phyloP scores from a whole-genome alignment of 2,113 vertebrate species.

The Lepus timidus region DNA sequence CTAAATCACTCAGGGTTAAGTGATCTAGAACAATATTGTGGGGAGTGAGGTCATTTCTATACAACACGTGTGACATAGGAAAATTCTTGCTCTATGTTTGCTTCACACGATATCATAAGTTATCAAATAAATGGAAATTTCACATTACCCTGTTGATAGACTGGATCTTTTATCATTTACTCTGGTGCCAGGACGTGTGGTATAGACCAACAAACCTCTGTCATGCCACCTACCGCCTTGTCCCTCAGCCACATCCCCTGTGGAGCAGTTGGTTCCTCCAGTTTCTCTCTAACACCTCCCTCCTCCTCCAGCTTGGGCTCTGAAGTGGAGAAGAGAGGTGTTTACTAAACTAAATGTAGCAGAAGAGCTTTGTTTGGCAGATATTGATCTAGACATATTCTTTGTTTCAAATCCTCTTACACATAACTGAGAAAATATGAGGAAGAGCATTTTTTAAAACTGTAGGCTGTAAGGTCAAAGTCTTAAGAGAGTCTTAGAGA shows the following conservation, averaged over 20 bases:
- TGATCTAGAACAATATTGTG: conserved; percentile 36
- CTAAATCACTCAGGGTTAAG: conserved; percentile 7
- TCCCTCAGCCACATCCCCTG: background rate
- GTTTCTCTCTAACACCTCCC: background rate
- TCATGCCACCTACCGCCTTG: background rate
- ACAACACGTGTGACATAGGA: background rate
- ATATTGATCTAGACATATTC: background rate
- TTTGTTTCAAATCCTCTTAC: conserved; percentile 37
- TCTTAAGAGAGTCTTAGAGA: conserved; percentile 29
- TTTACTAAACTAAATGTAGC: background rate
- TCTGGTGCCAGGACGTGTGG: fast-evolving
- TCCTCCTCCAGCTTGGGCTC: background rate
- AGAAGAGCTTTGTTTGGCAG: background rate
- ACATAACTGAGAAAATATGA: conserved; percentile 9
- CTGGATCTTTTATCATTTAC: background rate
- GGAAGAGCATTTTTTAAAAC: background rate
- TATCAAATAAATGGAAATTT: background rate
- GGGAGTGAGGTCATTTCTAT: background rate
- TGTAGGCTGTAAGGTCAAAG: background rate
- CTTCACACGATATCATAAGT: background rate
- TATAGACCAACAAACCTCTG: background rate
- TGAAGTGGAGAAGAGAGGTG: background rate
- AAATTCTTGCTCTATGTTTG: conserved; percentile 29
- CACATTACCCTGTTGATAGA: no score
- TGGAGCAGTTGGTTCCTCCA: background rate